Conservation (phyloP, 2,797 vertebrate genomes). For the Ptychobarbus kaznakovi region DNA sequence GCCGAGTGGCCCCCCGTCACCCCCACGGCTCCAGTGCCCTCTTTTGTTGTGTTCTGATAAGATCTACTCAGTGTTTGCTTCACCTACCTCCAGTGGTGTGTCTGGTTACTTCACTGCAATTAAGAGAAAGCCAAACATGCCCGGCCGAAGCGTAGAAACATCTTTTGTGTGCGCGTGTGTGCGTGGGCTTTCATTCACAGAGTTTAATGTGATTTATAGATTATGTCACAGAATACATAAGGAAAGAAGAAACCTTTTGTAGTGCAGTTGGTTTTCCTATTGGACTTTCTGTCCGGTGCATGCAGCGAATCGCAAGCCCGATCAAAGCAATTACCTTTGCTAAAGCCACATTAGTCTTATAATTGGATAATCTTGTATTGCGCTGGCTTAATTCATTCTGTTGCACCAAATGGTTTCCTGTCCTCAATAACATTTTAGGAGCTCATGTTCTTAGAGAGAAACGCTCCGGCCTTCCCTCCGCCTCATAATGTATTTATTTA, state of each 20-base stretch:
- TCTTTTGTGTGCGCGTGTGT: conserved; percentile 31
- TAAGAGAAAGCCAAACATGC: conserved; percentile 63
- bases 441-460: conserved; percentile 80
- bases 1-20: conserved; percentile 8
- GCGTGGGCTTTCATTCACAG: conserved; percentile 48
- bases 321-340: conserved; percentile 62
- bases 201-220: conserved; percentile 53
- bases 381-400: conserved; percentile 75
- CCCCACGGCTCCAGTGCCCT: conserved; percentile 27
- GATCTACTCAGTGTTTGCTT: conserved; percentile 62
- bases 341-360: conserved; percentile 69
- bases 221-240: conserved; percentile 49
- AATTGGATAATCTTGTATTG: conserved; percentile 78
- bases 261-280: conserved; percentile 45
- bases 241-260: conserved; percentile 45
- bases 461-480: conserved; percentile 22
- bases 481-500: not conserved
- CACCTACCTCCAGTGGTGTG: conserved; percentile 62
- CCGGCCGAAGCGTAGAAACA: conserved; percentile 60
- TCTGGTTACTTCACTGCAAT: conserved; percentile 62
- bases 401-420: conserved; percentile 74
- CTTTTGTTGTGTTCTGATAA: conserved; percentile 68
- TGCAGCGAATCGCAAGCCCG: conserved; percentile 35
- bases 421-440: conserved; percentile 78
- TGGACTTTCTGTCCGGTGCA: conserved; percentile 29